Base-by-base conservation (phyloP, 2,888 invertebrate species). In the Mechanitis messenoides region DNA sequence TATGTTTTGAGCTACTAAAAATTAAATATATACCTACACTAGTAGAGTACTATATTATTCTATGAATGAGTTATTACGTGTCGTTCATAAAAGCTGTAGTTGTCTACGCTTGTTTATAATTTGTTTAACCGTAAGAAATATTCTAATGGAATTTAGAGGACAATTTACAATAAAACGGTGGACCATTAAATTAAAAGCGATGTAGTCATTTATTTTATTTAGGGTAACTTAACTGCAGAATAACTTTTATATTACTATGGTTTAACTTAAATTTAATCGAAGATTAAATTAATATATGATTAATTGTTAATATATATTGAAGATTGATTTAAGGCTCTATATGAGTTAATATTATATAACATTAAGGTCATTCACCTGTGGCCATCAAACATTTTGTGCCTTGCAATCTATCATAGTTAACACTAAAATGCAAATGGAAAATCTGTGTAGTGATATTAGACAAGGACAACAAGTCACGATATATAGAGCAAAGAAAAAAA, bases 121-220 rank as follows among this genome's bases (percentile, higher is more conserved):
- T 50, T 63, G 65, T 61, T 79, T 76, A 76, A 67, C 73, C 58
- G 63, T 73, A 12, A 69, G 59, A 79, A 77, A 68, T 71, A 64
- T 53, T 67, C 74, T 80, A 80, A 80, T 74, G 74, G 73, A 61
- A 42, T 56, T 62, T 68, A 73, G 69, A 73, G 78, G 77, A 74
- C 71, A 73, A 68, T 63, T 69, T 63, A 53, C 54, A 56, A 70
- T 68, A 61, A 66, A 68, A 69, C 66, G 3, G 28, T 7, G 31
- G 31, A 35, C 6, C 6, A 11, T 50, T 50, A 31, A 31, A 31
- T 50, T 7, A 1, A 31, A 70, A 60, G 54, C 61, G 56, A 63
- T 64, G 63, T 45, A 67, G 38, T 3, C 3, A 50, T 50, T 9
- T 11, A 9, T 31, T 31, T 50, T 9, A 50, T 42, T 35, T 35